Conservation (phyloP, 2,113 vertebrate genomes). For the Callithrix jacchus region DNA sequence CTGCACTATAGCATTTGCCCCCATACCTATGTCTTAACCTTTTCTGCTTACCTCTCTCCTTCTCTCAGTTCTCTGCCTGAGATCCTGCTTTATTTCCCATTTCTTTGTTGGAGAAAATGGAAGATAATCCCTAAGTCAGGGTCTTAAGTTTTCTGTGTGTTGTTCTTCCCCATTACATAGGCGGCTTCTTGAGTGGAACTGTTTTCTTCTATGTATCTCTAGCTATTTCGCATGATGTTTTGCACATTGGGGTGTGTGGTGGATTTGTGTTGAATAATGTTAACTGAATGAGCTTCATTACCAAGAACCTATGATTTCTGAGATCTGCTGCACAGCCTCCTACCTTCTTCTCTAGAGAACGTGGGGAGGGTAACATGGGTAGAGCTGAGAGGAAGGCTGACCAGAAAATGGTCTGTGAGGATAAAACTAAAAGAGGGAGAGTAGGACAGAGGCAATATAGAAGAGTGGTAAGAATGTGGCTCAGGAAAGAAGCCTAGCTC, state of each 20-base stretch:
- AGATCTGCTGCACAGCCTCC: background rate
- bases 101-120: background rate
- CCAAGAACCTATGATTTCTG: conserved; percentile 42
- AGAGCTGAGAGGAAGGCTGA: conserved; percentile 12
- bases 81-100: background rate
- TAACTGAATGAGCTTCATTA: conserved; percentile 44
- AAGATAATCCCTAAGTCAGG: background rate
- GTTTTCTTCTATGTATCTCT: conserved; percentile 7
- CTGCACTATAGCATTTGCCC: background rate
- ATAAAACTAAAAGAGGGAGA: conserved; percentile 2
- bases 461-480: background rate
- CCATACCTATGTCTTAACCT: background rate
- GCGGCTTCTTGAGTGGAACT: conserved; percentile 24
- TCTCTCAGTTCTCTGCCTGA: background rate
- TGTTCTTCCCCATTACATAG: background rate
- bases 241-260: conserved; percentile 43
- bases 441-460: conserved; percentile 4
- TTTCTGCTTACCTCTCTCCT: background rate
- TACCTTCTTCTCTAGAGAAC: conserved; percentile 32
- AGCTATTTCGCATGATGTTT: conserved; percentile 32
- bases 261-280: conserved; percentile 58
- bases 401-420: background rate
- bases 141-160: background rate
- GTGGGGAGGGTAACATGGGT: background rate
- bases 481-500: conserved; percentile 31